phyloP scores from a whole-genome alignment of 2,888 invertebrate species.

The Gastrophysa polygoni region DNA sequence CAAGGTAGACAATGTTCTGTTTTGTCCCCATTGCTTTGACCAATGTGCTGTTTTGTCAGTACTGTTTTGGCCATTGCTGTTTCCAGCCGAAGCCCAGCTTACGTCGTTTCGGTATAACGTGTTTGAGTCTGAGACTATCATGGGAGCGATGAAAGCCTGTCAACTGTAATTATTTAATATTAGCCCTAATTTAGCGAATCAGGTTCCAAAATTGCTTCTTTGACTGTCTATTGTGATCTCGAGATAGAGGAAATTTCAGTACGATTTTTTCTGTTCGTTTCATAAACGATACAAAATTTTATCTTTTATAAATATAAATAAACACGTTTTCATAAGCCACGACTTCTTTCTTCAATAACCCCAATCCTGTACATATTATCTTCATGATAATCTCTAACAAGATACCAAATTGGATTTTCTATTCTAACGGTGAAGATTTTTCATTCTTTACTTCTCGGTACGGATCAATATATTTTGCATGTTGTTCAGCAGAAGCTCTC shows the following conservation, averaged over 20 bases:
- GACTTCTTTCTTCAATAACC: slow-evolving; percentile 18
- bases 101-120: not conserved
- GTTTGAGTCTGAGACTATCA: not conserved
- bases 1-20: no score
- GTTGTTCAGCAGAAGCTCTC: not conserved
- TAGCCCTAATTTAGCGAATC: not conserved
- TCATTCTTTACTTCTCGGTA: not conserved
- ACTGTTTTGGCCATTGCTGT: not conserved
- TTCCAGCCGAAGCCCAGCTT: not conserved
- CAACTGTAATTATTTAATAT: slow-evolving; percentile 1
- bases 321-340: slow-evolving; percentile 23
- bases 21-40: no score
- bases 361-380: not conserved
- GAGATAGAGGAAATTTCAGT: slow-evolving; percentile 32
- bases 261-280: slow-evolving; percentile 34
- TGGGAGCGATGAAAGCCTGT: not conserved
- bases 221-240: slow-evolving; percentile 40
- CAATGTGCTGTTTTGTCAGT: not conserved
- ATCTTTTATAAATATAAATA: slow-evolving; percentile 33
- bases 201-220: slow-evolving; percentile 35
- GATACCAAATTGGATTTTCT: not conserved
- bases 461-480: not conserved
- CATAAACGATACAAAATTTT: slow-evolving; percentile 45
- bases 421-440: slow-evolving; percentile 4
- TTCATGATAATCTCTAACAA: not conserved